These are phyloP conservation scores for Nycticryphes semicollaris DNA, from an alignment of 2,113 vertebrate genomes.

Conservation along the genomic window DNA sequence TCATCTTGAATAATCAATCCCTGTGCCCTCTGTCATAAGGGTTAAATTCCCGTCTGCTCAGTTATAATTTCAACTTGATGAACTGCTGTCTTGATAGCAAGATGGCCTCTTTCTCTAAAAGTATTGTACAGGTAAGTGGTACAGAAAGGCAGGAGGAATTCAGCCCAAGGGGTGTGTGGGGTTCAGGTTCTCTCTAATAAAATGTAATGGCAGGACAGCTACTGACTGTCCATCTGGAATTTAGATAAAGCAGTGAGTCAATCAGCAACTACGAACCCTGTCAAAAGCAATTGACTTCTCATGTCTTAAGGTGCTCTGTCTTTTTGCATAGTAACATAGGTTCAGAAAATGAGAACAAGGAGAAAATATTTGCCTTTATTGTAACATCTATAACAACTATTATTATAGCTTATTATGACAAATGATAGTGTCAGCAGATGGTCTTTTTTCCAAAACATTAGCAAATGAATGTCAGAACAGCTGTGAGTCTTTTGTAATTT, in stretches of 20 bases:
- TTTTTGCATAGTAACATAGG: background rate
- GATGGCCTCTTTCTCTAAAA: background rate
- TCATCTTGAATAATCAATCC: background rate
- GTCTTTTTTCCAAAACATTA: background rate
- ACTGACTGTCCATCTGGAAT: background rate
- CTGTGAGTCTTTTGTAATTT: background rate
- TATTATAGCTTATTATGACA: background rate
- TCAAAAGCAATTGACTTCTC: background rate
- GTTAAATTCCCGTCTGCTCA: background rate
- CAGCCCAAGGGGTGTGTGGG: rapidly evolving
- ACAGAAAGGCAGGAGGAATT: background rate
- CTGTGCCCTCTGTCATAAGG: background rate
- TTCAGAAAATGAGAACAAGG: background rate
- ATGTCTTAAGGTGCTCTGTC: background rate
- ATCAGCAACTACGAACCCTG: background rate
- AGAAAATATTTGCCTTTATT: background rate
- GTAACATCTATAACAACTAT: background rate
- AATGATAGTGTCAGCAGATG: background rate
- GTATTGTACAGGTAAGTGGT: background rate
- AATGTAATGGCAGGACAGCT: background rate
- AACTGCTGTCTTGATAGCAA: background rate
- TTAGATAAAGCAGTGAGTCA: background rate
- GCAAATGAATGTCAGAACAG: background rate
- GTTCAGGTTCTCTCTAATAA: background rate
- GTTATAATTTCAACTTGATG: background rate